Conservation (phyloP, 2,888 invertebrate genomes). For the Epirrhoe alternata region DNA sequence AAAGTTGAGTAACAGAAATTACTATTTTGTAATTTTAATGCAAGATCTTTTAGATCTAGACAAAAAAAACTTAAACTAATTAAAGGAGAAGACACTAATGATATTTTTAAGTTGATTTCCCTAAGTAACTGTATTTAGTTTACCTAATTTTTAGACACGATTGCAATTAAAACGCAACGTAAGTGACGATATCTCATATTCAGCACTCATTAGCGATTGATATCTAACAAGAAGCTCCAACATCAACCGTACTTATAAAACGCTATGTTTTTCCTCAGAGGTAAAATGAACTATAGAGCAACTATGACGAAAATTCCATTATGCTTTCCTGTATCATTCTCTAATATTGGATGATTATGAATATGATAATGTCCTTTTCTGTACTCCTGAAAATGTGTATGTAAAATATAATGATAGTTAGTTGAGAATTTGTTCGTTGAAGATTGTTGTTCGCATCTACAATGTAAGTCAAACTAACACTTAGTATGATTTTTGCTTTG, state of each 20-base stretch:
- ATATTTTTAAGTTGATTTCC: too few relatives aligned
- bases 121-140: neutral
- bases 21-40: neutral
- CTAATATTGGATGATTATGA: too few relatives aligned
- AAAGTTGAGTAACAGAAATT: constrained; percentile 20
- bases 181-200: constrained; percentile 11
- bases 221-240: constrained; percentile 25
- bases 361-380: too few relatives aligned
- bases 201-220: constrained; percentile 22
- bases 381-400: too few relatives aligned
- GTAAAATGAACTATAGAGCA: constrained; percentile 9
- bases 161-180: constrained; percentile 2
- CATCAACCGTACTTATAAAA: constrained; percentile 29
- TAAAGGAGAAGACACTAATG: too few relatives aligned
- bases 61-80: neutral
- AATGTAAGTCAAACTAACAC: too few relatives aligned
- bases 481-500: too few relatives aligned
- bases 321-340: too few relatives aligned
- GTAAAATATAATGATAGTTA: too few relatives aligned
- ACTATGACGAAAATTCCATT: neutral
- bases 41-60: neutral
- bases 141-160: neutral
- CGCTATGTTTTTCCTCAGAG: constrained; percentile 33
- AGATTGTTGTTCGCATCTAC: too few relatives aligned
- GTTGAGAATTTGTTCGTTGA: too few relatives aligned